Conservation (phyloP, 1,140 invertebrate genomes). For the Cotesia vestalis region DNA sequence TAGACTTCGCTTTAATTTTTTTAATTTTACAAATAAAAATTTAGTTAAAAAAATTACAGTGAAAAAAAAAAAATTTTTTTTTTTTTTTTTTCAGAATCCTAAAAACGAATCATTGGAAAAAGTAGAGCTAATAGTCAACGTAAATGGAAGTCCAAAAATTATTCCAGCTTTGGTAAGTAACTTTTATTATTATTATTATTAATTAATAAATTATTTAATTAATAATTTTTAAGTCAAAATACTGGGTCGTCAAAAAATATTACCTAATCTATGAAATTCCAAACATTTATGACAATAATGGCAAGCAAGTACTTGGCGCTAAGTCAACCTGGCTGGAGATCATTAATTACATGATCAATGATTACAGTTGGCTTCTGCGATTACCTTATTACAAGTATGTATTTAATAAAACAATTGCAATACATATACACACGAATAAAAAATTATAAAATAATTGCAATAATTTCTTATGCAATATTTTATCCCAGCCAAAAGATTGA, state of each 20-base stretch:
- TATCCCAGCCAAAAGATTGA: too few relatives aligned
- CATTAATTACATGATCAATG: slow-evolving; percentile 66
- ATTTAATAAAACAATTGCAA: too few relatives aligned
- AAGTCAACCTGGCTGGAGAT: slow-evolving; percentile 70
- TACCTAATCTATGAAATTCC: slow-evolving; percentile 60
- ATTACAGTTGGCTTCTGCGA: slow-evolving; percentile 68
- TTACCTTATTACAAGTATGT: slow-evolving; percentile 66
- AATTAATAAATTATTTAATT: slow-evolving; percentile 23
- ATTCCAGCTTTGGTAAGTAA: slow-evolving; percentile 54
- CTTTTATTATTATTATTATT: slow-evolving; percentile 6
- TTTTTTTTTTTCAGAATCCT: slow-evolving; percentile 49
- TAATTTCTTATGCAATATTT: too few relatives aligned
- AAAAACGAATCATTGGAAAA: slow-evolving; percentile 50
- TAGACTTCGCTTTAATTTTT: too few relatives aligned
- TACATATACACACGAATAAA: too few relatives aligned
- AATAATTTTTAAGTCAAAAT: slow-evolving; percentile 51
- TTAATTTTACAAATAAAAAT: too few relatives aligned
- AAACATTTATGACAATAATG: slow-evolving; percentile 49
- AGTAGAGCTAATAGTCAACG: slow-evolving; percentile 46
- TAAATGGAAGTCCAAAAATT: slow-evolving; percentile 45
- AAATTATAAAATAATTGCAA: too few relatives aligned
- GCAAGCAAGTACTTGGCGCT: slow-evolving; percentile 59
- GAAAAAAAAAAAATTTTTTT: too few relatives aligned
- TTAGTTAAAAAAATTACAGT: too few relatives aligned
- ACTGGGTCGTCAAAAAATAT: slow-evolving; percentile 55